phyloP scores from a whole-genome alignment of 2,888 invertebrate genomes.

The Drosophila diplacantha region DNA sequence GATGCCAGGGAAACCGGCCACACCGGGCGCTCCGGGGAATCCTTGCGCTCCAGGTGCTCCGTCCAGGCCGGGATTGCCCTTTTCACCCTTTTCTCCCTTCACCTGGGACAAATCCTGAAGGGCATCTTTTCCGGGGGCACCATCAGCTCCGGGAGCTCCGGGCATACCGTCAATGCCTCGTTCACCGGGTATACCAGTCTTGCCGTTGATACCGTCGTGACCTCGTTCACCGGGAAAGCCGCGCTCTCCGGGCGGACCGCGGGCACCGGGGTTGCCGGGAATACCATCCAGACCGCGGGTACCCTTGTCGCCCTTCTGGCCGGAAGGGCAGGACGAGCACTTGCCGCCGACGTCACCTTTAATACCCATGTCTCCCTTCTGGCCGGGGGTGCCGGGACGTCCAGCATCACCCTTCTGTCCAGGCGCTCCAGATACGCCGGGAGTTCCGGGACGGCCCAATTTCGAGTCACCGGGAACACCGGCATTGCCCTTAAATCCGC shows the following conservation, averaged over 20 bases:
- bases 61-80: conserved; percentile 82
- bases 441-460: conserved; percentile 86
- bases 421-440: conserved; percentile 83
- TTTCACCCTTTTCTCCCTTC: conserved; percentile 81
- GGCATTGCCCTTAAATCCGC: conserved; percentile 85
- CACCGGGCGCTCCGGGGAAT: conserved; percentile 83
- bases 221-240: conserved; percentile 86
- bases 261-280: conserved; percentile 84
- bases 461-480: conserved; percentile 89
- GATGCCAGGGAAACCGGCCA: conserved; percentile 83
- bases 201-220: conserved; percentile 83
- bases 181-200: conserved; percentile 71
- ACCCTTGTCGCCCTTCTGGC: conserved; percentile 86
- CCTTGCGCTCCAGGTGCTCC: conserved; percentile 84
- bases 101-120: conserved; percentile 79
- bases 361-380: conserved; percentile 81
- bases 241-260: conserved; percentile 85
- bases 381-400: conserved; percentile 82
- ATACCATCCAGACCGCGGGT: conserved; percentile 85
- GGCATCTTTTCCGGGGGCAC: conserved; percentile 82
- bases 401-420: conserved; percentile 86
- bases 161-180: conserved; percentile 79
- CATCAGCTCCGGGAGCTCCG: conserved; percentile 82
- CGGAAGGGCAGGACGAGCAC: conserved; percentile 87
- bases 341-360: conserved; percentile 90